Evolutionary conservation across 1,140 invertebrate species (phyloP).

Genomic region (Neodiprion lecontei): DNA sequence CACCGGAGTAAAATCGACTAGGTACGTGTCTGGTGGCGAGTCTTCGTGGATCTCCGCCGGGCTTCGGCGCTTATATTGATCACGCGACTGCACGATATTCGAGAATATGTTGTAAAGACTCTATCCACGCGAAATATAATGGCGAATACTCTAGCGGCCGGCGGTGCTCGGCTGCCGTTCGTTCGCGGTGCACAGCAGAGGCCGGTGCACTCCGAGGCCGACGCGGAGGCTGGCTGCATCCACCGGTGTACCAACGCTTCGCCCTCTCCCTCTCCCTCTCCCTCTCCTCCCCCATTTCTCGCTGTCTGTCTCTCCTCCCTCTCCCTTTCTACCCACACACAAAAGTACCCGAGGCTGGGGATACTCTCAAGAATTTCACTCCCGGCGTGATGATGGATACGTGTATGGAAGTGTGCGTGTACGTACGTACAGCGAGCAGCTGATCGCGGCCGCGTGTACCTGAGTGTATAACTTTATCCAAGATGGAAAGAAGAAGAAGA

Average conservation of each 20-base stretch:
- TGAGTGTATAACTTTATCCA: no score
- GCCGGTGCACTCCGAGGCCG: no score
- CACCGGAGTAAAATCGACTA: neutral
- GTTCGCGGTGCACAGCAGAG: neutral
- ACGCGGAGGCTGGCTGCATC: slow-evolving; percentile 1
- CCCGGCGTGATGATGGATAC: neutral
- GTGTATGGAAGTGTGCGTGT: slow-evolving; percentile 24
- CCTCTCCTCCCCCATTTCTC: neutral
- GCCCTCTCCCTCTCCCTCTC: slow-evolving; percentile 12
- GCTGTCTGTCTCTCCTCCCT: slow-evolving; percentile 8
- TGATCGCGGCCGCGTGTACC: slow-evolving; percentile 1
- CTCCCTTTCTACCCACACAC: neutral
- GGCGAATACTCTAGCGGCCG: neutral
- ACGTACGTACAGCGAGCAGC: slow-evolving; percentile 24
- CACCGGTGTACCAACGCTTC: neutral
- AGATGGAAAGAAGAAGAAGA: no score
- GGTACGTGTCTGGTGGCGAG: slow-evolving; percentile 9
- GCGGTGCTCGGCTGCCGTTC: slow-evolving; percentile 1
- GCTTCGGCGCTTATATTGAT: slow-evolving; percentile 29
- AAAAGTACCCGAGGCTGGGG: neutral
- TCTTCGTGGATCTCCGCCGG: slow-evolving; percentile 23
- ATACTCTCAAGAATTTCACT: neutral
- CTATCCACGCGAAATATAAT: slow-evolving; percentile 5
- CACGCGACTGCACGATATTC: slow-evolving; percentile 28
- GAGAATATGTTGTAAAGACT: slow-evolving; percentile 22